Base-by-base conservation (phyloP, 2,797 vertebrate genomes). In the Falco rusticolus region DNA sequence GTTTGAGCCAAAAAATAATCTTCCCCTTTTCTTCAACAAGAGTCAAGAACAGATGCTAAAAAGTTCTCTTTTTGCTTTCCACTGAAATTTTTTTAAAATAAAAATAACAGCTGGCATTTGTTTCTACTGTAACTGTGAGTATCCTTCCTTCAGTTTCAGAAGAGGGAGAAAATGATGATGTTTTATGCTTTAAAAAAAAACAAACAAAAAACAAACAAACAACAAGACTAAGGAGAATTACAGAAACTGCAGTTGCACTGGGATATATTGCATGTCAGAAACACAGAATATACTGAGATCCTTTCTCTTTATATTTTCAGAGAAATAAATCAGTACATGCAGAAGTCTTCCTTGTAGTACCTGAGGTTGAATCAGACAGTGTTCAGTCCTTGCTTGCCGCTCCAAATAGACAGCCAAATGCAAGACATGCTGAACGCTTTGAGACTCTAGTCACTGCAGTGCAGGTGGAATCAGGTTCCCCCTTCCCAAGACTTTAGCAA, bases 261-360 rank as follows among this genome's bases (percentile, higher is more conserved):
- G 15, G 28, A 19, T 7, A 19, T 1, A 0, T 3, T 19, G 4
- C 18, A 59, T 21, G 25, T 9, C 50, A 69, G 25, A 56, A 84
- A 34, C 28, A 37, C 0, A 51, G 37, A 50, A n/a, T 28, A 77
- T 3, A 45, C 16, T 0, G 2, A 76, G 39, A 41, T 26, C 2
- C 11, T n/a, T 69, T 66, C 45, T 4, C 26, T 59, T 6, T 5
- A 6, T 9, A 11, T 84, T 84, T 72, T 41, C 69, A 50, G 54
- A 39, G 63, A 84, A 86, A 71, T 24, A 17, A 63, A 61, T 5
- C 14, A 5, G 5, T 10, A 12, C 6, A 16, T 16, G 22, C 24
- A 75, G 25, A 64, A 71, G 4, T 16, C 18, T 47, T 37, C 18
- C 37, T 15, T 34, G 37, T 39, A 81, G 48, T 50, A 34, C 29